Percentiles rank a stretch among this genome's conserved stretches.
Evolutionary conservation across 1,140 invertebrate genomes (phyloP).

Genomic region (Orius insidiosus): DNA sequence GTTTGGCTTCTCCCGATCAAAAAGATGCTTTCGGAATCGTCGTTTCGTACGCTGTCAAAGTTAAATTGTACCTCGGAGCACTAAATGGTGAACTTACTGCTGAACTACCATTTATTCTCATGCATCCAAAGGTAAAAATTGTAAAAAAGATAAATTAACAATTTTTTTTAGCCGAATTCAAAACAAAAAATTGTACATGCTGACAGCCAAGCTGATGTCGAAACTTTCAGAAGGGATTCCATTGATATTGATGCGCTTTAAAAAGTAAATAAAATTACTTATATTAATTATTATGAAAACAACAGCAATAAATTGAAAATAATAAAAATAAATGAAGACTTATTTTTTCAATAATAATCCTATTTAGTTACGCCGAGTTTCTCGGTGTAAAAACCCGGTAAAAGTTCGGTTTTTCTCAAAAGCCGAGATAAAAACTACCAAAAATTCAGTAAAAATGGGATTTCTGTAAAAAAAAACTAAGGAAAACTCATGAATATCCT

Average conservation of each 20-base stretch:
- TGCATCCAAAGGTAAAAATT: constrained; percentile 65
- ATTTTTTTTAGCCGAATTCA: constrained; percentile 30
- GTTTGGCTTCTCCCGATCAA: constrained; percentile 55
- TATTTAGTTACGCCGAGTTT: too few species aligned
- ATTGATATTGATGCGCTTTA: constrained; percentile 24
- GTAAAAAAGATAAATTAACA: constrained; percentile 13
- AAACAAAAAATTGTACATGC: constrained; percentile 36
- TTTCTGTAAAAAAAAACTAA: too few species aligned
- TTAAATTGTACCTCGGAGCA: constrained; percentile 86
- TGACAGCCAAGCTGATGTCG: constrained; percentile 43
- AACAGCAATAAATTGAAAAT: too few species aligned
- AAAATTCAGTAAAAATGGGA: too few species aligned
- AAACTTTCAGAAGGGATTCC: constrained; percentile 42
- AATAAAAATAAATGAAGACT: too few species aligned
- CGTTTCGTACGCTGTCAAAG: constrained; percentile 81
- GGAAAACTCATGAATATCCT: too few species aligned
- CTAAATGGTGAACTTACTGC: constrained; percentile 84
- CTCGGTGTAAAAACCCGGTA: too few species aligned
- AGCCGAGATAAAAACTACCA: too few species aligned
- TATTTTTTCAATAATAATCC: too few species aligned
- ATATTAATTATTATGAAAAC: too few species aligned
- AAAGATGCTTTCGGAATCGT: constrained; percentile 77
- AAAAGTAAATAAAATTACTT: neutral
- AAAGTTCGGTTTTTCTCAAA: too few species aligned
- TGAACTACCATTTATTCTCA: constrained; percentile 92